Conservation (phyloP, 2,888 invertebrate genomes). For the Conistra vaccinii region DNA sequence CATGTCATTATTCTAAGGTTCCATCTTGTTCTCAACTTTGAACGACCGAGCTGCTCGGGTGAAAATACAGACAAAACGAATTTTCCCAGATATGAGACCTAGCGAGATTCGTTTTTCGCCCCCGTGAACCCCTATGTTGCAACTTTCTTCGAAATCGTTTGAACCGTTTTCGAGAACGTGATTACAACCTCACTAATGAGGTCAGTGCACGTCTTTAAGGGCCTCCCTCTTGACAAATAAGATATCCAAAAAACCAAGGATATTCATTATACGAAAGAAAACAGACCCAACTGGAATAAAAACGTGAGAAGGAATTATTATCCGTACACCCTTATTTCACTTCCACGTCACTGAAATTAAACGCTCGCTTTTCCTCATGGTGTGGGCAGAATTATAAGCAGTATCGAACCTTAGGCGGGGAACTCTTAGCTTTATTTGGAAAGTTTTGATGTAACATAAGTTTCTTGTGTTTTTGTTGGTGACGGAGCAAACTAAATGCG, state of each 20-base stretch:
- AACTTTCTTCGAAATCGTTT: too few species aligned
- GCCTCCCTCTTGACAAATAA: neutral
- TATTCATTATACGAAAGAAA: constrained; percentile 30
- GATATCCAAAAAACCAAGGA: constrained; percentile 4
- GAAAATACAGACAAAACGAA: too few species aligned
- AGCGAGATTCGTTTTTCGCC: too few species aligned
- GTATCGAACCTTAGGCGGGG: constrained; percentile 6
- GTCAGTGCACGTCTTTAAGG: neutral
- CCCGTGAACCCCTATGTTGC: too few species aligned
- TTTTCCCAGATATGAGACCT: too few species aligned
- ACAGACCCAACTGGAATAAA: constrained; percentile 22
- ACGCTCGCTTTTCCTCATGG: constrained; percentile 43
- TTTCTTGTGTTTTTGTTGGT: constrained; percentile 20
- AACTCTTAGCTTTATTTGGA: constrained; percentile 24
- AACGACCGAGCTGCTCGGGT: too few species aligned
- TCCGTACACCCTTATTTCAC: constrained; percentile 24
- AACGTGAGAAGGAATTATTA: constrained; percentile 48
- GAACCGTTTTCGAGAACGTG: too few species aligned
- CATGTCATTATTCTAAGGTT: too few species aligned
- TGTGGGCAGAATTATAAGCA: constrained; percentile 48
- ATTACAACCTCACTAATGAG: constrained; percentile 15
- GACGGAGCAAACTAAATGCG: neutral
- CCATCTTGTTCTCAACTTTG: too few species aligned
- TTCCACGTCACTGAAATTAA: constrained; percentile 53
- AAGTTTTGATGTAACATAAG: constrained; percentile 43